Percentiles rank a stretch among this genome's conserved stretches.
These are phyloP conservation scores for Melieria picta DNA, from an alignment of 2,888 invertebrate genomes.

Conservation along the genomic window DNA sequence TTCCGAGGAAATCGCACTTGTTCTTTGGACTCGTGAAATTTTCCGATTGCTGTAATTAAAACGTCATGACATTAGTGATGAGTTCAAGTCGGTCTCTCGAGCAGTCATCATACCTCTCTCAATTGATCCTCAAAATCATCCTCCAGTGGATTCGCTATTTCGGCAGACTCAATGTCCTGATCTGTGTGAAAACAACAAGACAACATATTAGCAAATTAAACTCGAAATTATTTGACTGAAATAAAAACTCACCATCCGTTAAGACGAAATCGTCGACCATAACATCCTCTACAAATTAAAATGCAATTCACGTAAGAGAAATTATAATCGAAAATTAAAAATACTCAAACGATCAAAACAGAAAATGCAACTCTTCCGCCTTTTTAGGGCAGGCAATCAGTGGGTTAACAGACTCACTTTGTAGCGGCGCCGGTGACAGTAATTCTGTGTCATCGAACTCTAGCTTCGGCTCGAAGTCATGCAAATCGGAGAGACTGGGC, in stretches of 20 bases:
- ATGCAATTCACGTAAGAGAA: constrained; percentile 3
- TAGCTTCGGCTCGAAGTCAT: constrained; percentile 79
- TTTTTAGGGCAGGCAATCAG: not conserved
- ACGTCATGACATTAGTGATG: not conserved
- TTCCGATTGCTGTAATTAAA: constrained; percentile 44
- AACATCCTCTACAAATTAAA: constrained; percentile 57
- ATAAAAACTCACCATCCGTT: constrained; percentile 55
- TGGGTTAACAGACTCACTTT: constrained; percentile 70
- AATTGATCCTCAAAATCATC: constrained; percentile 65
- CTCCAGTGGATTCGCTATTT: constrained; percentile 60
- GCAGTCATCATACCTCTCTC: constrained; percentile 50
- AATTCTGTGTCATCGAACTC: constrained; percentile 90
- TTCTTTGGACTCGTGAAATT: constrained; percentile 53
- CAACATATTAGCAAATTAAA: not conserved
- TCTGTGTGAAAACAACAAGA: constrained; percentile 40
- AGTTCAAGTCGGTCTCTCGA: not conserved
- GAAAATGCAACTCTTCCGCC: not conserved
- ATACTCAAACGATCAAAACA: not conserved
- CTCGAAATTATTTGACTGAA: too few species aligned
- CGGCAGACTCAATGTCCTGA: constrained; percentile 54
- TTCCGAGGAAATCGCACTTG: constrained; percentile 72
- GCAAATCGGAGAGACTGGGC: constrained; percentile 89
- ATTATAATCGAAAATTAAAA: not conserved
- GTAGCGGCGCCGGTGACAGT: constrained; percentile 74
- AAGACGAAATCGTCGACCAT: constrained; percentile 63